Evolutionary conservation across 2,113 vertebrate species (phyloP).

Genomic region (Gnathonemus longibarbis): DNA sequence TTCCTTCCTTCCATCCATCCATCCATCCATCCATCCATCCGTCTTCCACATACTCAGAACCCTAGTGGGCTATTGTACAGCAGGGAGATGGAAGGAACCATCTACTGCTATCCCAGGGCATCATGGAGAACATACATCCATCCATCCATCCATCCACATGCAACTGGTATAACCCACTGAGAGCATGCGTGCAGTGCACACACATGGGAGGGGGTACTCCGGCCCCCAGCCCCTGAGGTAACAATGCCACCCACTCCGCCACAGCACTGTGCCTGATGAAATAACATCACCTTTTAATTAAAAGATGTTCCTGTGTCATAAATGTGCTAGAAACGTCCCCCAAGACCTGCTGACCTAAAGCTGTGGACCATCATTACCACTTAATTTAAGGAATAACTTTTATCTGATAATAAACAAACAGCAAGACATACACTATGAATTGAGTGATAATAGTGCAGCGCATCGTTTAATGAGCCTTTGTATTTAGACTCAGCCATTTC

Average conservation of each 20-base stretch:
- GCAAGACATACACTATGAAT: background rate
- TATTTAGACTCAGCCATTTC: background rate
- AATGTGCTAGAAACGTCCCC: background rate
- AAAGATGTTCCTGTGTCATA: background rate
- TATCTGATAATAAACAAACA: background rate
- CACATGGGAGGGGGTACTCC: background rate
- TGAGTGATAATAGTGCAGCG: background rate
- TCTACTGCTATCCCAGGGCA: background rate
- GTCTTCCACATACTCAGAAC: background rate
- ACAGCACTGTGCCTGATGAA: background rate
- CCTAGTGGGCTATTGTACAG: background rate
- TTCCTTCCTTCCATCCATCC: background rate
- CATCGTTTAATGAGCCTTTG: background rate
- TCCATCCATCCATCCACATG: background rate
- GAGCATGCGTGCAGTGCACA: background rate
- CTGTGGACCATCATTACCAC: background rate
- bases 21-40: background rate
- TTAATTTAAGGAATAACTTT: background rate
- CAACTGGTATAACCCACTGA: background rate
- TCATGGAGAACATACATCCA: background rate
- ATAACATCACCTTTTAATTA: background rate
- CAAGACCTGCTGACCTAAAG: background rate
- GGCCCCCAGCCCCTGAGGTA: background rate
- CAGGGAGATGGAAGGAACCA: background rate
- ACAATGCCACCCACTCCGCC: background rate